Percentiles rank a stretch among this genome's conserved stretches.
Conservation (phyloP, 1,140 invertebrate species). For the Polyergus mexicanus region DNA sequence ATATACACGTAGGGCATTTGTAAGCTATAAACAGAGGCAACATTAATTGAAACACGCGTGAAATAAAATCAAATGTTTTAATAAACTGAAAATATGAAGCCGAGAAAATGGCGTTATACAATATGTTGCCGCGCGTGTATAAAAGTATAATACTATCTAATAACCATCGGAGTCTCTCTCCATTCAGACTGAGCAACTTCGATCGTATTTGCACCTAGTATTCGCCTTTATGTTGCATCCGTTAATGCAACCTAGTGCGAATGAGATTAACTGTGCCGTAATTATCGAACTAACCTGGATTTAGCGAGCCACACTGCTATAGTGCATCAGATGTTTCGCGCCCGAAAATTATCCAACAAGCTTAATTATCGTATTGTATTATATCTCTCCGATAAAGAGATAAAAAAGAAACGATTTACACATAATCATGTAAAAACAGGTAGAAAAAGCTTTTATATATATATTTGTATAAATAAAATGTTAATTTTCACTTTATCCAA, state of each 20-base stretch:
- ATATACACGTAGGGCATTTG: not conserved
- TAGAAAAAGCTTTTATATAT: not conserved
- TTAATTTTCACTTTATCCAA: not conserved
- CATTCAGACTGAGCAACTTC: constrained; percentile 52
- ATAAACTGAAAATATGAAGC: not conserved
- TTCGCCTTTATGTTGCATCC: constrained; percentile 63
- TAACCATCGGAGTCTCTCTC: constrained; percentile 41
- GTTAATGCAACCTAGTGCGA: constrained; percentile 62
- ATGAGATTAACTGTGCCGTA: constrained; percentile 64
- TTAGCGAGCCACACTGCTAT: not conserved
- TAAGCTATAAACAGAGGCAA: not conserved
- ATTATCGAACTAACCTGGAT: constrained; percentile 65
- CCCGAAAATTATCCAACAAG: constrained; percentile 46
- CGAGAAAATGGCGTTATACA: constrained; percentile 1
- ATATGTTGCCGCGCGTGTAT: not conserved
- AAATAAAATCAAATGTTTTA: constrained; percentile 17
- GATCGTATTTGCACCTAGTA: constrained; percentile 48
- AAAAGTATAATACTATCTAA: constrained; percentile 17
- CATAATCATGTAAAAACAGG: not conserved
- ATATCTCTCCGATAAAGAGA: not conserved
- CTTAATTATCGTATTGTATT: constrained; percentile 23
- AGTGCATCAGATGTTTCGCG: constrained; percentile 25
- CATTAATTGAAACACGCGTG: not conserved
- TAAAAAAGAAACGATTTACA: not conserved
- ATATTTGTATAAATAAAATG: constrained; percentile 18